A percentile compares a stretch with the other conserved stretches of the same genome.
Conservation (phyloP, 1,140 invertebrate genomes). For the Listronotus bonariensis region DNA sequence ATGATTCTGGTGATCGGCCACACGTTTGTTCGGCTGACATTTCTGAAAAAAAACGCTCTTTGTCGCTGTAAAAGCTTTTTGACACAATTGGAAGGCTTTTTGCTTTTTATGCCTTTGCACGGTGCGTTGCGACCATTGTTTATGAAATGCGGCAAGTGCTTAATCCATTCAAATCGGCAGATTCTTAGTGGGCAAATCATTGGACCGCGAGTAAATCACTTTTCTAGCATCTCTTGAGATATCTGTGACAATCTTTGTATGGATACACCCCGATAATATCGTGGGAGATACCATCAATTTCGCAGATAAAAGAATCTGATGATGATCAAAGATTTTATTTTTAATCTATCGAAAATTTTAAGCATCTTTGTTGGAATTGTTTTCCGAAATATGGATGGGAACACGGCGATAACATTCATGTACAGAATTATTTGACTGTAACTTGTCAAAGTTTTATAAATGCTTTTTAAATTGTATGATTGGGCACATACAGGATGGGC, state of each 20-base stretch:
- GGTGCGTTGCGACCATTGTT: slow-evolving; percentile 44
- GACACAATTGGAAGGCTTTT: slow-evolving; percentile 52
- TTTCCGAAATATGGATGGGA: no score
- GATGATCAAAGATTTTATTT: neutral
- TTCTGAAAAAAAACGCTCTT: slow-evolving; percentile 48
- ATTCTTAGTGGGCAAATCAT: slow-evolving; percentile 34
- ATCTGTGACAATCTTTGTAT: slow-evolving; percentile 42
- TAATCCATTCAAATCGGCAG: slow-evolving; percentile 50
- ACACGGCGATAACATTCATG: no score
- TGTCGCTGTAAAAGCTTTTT: slow-evolving; percentile 56
- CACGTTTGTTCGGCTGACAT: slow-evolving; percentile 52
- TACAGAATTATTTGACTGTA: no score
- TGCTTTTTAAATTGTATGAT: no score
- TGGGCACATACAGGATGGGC: no score
- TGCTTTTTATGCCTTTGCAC: slow-evolving; percentile 35
- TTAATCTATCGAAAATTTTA: slow-evolving; percentile 16
- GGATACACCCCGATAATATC: slow-evolving; percentile 24
- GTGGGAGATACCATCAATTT: slow-evolving; percentile 27
- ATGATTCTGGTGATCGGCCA: slow-evolving; percentile 54
- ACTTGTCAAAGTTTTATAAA: no score
- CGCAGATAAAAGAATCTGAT: neutral
- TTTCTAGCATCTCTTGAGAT: slow-evolving; percentile 19
- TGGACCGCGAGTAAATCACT: slow-evolving; percentile 42
- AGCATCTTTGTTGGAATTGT: slow-evolving; percentile 47
- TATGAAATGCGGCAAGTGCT: slow-evolving; percentile 47